Base-by-base conservation (phyloP, 1,140 invertebrate genomes). In the Temnothorax curvispinosus region DNA sequence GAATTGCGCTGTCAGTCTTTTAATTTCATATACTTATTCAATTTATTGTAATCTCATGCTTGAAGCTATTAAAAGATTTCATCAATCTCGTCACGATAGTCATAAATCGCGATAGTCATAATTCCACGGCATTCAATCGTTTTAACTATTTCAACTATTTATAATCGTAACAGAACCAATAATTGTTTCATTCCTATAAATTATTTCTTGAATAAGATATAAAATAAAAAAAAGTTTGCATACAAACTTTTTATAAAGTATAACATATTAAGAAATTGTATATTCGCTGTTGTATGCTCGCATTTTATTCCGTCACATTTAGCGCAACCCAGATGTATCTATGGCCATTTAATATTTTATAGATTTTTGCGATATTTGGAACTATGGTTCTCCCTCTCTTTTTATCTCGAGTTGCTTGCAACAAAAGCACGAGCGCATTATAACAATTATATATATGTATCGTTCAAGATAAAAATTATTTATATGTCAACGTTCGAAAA, bases 391-490 rank as follows among this genome's bases (percentile, higher is more conserved):
- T 69, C 15, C 6, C 27, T 27, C 1, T 54, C 4, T 54, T 41
- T 21, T 41, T 41, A 41, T 54, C 50, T 58, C 35, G 3, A 82
- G 3, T 18, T 82, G 44, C 11, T 54, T 47, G 21, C 32, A 81
- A 44, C 9, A 72, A 81, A 71, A 60, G 21, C 21, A n/a, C 11
- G 8, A 54, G 21, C 21, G 54, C 8, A 11, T 72, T 84, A 74
- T 44, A 72, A 47, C 21, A 72, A 18, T 58, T 47, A 13, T 38
- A 4, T 47, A n/a, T 50, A 13, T 38, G 5, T 47, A n/a, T 50
- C 38, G n/a, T 47, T 35, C 38, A 47, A 60, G 27, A 84, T 74
- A 74, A 82, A 82, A 74, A 41, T 84, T 47, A 84, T 84, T 74
- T 60, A 72, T 60, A 35, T 38, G 71, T 84, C 41, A 38, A 72